phyloP scores from a whole-genome alignment of 2,797 vertebrate species.

The Hipposideros larvatus region DNA sequence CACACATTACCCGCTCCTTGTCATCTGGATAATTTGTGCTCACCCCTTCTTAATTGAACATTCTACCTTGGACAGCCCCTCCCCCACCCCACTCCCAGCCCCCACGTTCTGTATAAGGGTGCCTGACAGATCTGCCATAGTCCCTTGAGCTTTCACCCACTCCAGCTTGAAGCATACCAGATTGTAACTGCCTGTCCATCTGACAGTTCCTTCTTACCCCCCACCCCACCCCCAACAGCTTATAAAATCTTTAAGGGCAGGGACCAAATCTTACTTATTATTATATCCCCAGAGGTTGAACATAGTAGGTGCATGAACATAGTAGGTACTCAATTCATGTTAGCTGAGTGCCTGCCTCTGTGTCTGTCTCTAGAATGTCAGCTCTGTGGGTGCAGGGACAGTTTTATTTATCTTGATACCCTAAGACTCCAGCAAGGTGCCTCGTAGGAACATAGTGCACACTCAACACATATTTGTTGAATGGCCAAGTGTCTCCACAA shows the following conservation, averaged over 20 bases:
- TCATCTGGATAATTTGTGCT: not conserved
- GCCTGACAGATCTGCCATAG: not conserved
- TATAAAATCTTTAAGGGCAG: not conserved
- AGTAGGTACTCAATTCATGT: not conserved
- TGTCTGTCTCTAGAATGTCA: not conserved
- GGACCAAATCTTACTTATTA: not conserved
- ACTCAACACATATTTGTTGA: not conserved
- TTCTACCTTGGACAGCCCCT: not conserved
- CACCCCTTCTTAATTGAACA: not conserved
- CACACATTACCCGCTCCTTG: not conserved
- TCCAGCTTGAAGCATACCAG: not conserved
- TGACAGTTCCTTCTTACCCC: not conserved
- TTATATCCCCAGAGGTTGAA: not conserved
- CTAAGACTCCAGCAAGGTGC: not conserved
- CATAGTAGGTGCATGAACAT: not conserved
- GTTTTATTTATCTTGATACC: not conserved
- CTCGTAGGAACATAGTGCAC: not conserved
- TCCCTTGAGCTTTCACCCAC: not conserved
- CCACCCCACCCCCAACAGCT: not conserved
- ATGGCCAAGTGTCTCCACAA: not conserved
- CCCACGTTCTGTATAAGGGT: not conserved
- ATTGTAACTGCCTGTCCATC: not conserved
- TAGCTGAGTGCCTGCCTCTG: not conserved
- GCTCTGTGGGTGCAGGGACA: not conserved
- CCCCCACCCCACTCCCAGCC: accelerated